phyloP scores from a whole-genome alignment of 2,113 vertebrate species.

The Hippoglossus stenolepis region DNA sequence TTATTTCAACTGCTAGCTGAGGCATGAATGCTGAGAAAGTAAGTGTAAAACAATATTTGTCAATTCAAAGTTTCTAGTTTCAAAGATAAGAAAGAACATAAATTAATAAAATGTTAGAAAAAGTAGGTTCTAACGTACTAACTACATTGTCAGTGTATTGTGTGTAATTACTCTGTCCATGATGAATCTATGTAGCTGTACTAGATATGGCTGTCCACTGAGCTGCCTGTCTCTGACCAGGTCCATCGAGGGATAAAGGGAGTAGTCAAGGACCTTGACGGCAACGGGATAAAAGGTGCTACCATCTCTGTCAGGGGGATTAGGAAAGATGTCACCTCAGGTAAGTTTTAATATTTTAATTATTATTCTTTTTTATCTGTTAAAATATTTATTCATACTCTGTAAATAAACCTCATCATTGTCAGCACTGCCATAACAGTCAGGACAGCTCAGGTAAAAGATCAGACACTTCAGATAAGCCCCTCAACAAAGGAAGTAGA shows the following conservation, averaged over 20 bases:
- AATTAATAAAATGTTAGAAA: not conserved
- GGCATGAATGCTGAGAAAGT: not conserved
- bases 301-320: conserved; percentile 89
- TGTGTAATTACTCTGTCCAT: not conserved
- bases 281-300: conserved; percentile 91
- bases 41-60: not conserved
- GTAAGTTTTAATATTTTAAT: conserved; percentile 72
- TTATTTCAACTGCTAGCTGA: not conserved
- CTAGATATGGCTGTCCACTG: not conserved
- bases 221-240: conserved; percentile 70
- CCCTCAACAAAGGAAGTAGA: no score
- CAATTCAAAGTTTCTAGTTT: not conserved
- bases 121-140: not conserved
- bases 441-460: no score
- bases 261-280: conserved; percentile 87
- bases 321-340: conserved; percentile 91
- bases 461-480: no score
- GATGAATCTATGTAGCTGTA: not conserved
- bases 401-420: no score
- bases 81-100: not conserved
- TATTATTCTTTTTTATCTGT: not conserved
- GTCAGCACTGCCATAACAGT: no score
- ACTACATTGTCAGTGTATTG: not conserved
- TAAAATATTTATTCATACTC: no score
- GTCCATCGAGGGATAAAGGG: conserved; percentile 95